A percentile compares a stretch with the other conserved stretches of the same genome.
Evolutionary conservation across 2,797 vertebrate species (phyloP).

Genomic region (Eutrigla gurnardus): DNA sequence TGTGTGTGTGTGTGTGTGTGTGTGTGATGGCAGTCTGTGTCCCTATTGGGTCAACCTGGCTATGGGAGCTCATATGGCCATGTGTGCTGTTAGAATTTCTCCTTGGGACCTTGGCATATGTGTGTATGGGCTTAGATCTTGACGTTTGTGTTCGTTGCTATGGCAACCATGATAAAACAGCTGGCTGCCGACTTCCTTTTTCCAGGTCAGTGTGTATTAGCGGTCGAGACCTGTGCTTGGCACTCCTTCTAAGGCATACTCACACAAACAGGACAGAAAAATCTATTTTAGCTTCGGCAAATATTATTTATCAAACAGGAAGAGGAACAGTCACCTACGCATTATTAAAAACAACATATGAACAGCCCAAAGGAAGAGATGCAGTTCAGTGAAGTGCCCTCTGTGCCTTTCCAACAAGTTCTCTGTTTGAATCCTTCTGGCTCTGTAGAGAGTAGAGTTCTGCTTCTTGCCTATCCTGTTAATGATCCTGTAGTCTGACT

Average conservation of each 20-base stretch:
- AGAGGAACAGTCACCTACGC: too few relatives aligned
- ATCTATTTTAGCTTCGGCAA: background rate
- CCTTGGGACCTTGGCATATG: conserved; percentile 54
- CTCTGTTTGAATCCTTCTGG: conserved; percentile 11
- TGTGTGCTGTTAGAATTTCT: conserved; percentile 39
- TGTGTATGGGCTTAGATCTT: conserved; percentile 9
- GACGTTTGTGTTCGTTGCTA: conserved; percentile 30
- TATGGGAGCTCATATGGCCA: conserved; percentile 62
- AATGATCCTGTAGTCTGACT: too few relatives aligned
- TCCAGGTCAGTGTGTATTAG: conserved; percentile 61
- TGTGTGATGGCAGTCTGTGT: conserved; percentile 26
- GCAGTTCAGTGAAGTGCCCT: conserved; percentile 29
- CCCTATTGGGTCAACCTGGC: conserved; percentile 58
- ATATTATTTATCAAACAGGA: background rate
- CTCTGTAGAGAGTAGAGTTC: background rate
- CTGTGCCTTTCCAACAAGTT: conserved; percentile 10
- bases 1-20: accelerated
- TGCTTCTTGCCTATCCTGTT: background rate
- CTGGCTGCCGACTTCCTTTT: conserved; percentile 55
- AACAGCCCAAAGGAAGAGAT: conserved; percentile 27
- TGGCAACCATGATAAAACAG: conserved; percentile 61
- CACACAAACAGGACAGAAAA: background rate
- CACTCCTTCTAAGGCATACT: background rate
- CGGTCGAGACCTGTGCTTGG: conserved; percentile 28
- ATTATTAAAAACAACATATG: conserved; percentile 5